phyloP scores from a whole-genome alignment of 1,140 invertebrate genomes.

The Drosophila parvula region DNA sequence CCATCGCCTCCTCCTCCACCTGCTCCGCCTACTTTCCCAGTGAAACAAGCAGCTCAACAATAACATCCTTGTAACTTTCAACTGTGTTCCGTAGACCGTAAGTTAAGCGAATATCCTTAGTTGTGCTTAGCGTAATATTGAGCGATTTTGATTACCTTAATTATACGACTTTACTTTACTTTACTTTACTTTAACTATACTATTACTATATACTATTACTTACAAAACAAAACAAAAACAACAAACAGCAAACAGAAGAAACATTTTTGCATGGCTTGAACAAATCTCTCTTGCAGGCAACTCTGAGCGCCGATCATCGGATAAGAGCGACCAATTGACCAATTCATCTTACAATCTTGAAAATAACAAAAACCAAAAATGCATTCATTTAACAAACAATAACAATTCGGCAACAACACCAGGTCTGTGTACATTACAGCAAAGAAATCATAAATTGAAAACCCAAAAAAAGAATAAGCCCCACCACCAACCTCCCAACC shows the following conservation, averaged over 20 bases:
- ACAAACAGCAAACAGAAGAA: constrained; percentile 37
- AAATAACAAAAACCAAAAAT: constrained; percentile 84
- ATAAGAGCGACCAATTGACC: constrained; percentile 84
- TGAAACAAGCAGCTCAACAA: constrained; percentile 1
- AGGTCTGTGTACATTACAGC: constrained; percentile 83
- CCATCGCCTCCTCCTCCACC: constrained; percentile 13
- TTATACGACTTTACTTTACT: constrained; percentile 2
- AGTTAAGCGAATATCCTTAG: constrained; percentile 24
- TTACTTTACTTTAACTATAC: background rate
- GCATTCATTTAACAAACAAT: constrained; percentile 84
- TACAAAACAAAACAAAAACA: constrained; percentile 39
- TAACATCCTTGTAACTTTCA: constrained; percentile 20
- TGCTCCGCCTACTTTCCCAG: no score
- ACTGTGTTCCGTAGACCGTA: constrained; percentile 20
- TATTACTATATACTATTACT: constrained; percentile 14
- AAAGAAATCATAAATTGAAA: constrained; percentile 30
- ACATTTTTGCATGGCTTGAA: constrained; percentile 84
- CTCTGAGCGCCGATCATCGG: constrained; percentile 84
- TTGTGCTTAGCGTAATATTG: constrained; percentile 30
- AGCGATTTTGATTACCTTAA: constrained; percentile 20
- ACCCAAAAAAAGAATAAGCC: constrained; percentile 18
- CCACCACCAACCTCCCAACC: background rate
- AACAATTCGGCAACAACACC: constrained; percentile 84
- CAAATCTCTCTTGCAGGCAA: constrained; percentile 84
- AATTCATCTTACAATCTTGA: constrained; percentile 84